Percentiles rank a stretch among this genome's conserved stretches.
Conservation (phyloP, 2,113 vertebrate species). For the Halichoeres trimaculatus region DNA sequence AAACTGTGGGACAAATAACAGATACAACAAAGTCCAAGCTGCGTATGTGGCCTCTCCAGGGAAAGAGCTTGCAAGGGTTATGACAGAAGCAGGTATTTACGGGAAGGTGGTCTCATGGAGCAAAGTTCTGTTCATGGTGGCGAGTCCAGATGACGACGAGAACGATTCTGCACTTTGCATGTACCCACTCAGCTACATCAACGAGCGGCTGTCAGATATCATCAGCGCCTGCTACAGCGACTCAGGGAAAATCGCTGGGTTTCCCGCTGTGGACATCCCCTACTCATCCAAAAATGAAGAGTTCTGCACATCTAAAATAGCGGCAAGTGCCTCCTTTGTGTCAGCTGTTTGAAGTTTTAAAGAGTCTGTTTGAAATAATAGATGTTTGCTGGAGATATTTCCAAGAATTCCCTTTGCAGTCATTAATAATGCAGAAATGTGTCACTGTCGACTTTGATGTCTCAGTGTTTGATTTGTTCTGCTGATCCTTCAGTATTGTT, state of each 20-base stretch:
- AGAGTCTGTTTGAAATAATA: constrained; percentile 4
- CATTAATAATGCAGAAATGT: constrained; percentile 35
- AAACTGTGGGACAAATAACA: constrained; percentile 77
- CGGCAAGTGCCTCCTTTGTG: constrained; percentile 53
- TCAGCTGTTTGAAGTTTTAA: constrained; percentile 19
- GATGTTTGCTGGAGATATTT: neutral
- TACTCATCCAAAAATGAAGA: constrained; percentile 77
- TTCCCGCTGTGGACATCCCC: constrained; percentile 86
- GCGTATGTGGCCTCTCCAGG: constrained; percentile 85
- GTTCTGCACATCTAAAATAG: constrained; percentile 67
- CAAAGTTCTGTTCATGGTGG: constrained; percentile 88
- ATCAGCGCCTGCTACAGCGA: constrained; percentile 88
- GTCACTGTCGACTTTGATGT: constrained; percentile 38
- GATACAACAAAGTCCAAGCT: constrained; percentile 86
- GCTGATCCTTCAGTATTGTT: constrained; percentile 14
- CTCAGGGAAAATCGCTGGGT: constrained; percentile 60
- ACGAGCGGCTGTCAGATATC: constrained; percentile 85
- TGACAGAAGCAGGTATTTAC: constrained; percentile 65
- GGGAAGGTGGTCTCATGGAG: constrained; percentile 60
- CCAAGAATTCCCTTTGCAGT: constrained; percentile 9
- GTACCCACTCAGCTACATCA: constrained; percentile 88
- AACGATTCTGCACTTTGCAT: constrained; percentile 87
- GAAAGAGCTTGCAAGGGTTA: constrained; percentile 75
- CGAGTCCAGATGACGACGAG: constrained; percentile 82
- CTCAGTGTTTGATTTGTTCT: constrained; percentile 30